These are phyloP conservation scores for Osmoderma eremita DNA, from an alignment of 2,888 invertebrate species.

Conservation along the genomic window DNA sequence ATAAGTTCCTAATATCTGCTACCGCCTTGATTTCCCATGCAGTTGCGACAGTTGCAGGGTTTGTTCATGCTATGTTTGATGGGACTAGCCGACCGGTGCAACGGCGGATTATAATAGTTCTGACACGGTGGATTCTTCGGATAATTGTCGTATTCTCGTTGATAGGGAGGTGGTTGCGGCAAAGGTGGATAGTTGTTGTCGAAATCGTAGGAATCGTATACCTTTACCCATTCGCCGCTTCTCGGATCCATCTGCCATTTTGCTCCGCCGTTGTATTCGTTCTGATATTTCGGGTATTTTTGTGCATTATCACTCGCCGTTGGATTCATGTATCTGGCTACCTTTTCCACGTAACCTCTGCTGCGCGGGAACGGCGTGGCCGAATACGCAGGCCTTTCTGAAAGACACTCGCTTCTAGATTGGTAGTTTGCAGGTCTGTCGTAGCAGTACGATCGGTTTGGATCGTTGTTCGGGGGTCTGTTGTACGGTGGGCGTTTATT, in stretches of 20 bases:
- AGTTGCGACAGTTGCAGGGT: slow-evolving; percentile 40
- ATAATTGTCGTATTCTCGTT: slow-evolving; percentile 39
- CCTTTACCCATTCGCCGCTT: slow-evolving; percentile 56
- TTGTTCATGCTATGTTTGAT: slow-evolving; percentile 37
- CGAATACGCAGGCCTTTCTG: slow-evolving; percentile 44
- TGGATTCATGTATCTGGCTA: slow-evolving; percentile 50
- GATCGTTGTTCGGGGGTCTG: slow-evolving; percentile 14
- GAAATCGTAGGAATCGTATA: slow-evolving; percentile 48
- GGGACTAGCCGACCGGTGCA: slow-evolving; percentile 30
- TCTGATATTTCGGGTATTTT: slow-evolving; percentile 42
- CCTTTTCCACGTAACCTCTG: slow-evolving; percentile 50
- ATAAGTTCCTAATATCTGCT: slow-evolving; percentile 16
- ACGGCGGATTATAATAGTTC: slow-evolving; percentile 37
- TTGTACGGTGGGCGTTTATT: slow-evolving; percentile 37
- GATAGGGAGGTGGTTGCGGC: slow-evolving; percentile 45
- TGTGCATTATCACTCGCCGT: slow-evolving; percentile 42
- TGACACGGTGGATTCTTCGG: slow-evolving; percentile 29
- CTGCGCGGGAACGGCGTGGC: slow-evolving; percentile 46
- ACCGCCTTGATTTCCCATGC: slow-evolving; percentile 21
- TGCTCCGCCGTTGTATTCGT: slow-evolving; percentile 19
- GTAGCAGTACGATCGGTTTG: slow-evolving; percentile 18
- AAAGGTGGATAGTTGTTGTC: slow-evolving; percentile 50
- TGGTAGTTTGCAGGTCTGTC: slow-evolving; percentile 37
- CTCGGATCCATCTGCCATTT: slow-evolving; percentile 54
- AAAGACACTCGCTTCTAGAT: slow-evolving; percentile 40